Evolutionary conservation across 1,140 invertebrate genomes (phyloP).

Genomic region (Trichonephila clavata): DNA sequence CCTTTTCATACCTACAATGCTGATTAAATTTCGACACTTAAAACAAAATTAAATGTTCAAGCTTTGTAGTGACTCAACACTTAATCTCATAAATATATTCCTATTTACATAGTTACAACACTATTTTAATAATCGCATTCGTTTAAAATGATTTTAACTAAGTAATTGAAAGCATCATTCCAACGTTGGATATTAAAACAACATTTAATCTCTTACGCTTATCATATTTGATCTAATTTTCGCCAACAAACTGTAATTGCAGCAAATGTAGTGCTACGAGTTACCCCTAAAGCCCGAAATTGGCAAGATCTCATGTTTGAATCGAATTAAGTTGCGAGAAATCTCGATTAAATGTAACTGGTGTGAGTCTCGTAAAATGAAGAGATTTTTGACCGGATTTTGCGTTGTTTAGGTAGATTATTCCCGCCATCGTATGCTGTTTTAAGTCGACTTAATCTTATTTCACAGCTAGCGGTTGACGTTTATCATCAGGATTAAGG

Average conservation of each 20-base stretch:
- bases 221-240: background rate
- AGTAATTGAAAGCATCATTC: too few relatives aligned
- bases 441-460: background rate
- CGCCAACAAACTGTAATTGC: background rate
- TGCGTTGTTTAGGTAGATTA: background rate
- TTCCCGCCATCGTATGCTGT: background rate
- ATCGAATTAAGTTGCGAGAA: background rate
- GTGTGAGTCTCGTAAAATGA: background rate
- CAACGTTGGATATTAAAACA: too few relatives aligned
- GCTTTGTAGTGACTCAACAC: too few relatives aligned
- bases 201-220: too few relatives aligned
- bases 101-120: too few relatives aligned
- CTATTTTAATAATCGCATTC: too few relatives aligned
- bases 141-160: too few relatives aligned
- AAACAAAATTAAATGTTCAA: too few relatives aligned
- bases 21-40: too few relatives aligned
- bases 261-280: background rate
- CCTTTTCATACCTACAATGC: too few relatives aligned
- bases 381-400: background rate
- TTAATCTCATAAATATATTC: too few relatives aligned
- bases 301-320: background rate
- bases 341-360: background rate
- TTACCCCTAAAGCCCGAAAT: background rate
- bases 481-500: background rate
- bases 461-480: background rate